Evolutionary conservation across 2,888 invertebrate genomes (phyloP), one percentile per base, ranked within the genome.

Genomic region (Mimachlamys varia): DNA sequence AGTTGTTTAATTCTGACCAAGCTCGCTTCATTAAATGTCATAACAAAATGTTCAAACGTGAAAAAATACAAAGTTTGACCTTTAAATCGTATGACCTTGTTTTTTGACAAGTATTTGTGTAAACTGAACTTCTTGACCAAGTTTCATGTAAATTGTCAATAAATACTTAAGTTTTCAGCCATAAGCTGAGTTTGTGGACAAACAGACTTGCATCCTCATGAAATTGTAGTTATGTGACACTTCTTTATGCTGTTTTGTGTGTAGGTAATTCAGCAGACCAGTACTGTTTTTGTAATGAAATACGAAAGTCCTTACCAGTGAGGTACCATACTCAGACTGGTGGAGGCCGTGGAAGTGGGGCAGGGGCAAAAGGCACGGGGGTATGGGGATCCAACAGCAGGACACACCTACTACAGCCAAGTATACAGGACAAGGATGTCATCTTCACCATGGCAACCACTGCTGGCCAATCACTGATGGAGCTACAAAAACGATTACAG

Each of bases 401-500:
- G 76, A 27, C 10, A 33, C 76, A 76, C 17, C 13, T 91, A 37
- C 88, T 94, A 76, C 93, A 92, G 55, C 95, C 96, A 22, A 95
- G 94, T 58, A 91, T 94, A 10, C 95, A 95, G 76, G 96, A 96
- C 90, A 95, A 94, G 90, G 94, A 95, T 76, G 92, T 92, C 87
- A 94, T 96, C 62, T 96, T 96, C 90, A 92, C 92, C 88, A 91
- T 95, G 89, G 95, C 95, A 12, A 89, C 93, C 49, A 93, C 93
- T 49, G 94, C 95, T 5, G 93, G 93, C n/a, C n/a, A n/a, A 76
- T 90, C 92, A 89, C 94, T 95, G 91, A 95, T 95, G 91, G 95
- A 95, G 58, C 91, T 96, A 22, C 95, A 95, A 93, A 94, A 93
- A 44, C 95, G 94, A 87, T 88, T 96, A 53, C 95, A 95, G 95